Conservation (phyloP, 1,140 invertebrate genomes). For the Calycopis cecrops region DNA sequence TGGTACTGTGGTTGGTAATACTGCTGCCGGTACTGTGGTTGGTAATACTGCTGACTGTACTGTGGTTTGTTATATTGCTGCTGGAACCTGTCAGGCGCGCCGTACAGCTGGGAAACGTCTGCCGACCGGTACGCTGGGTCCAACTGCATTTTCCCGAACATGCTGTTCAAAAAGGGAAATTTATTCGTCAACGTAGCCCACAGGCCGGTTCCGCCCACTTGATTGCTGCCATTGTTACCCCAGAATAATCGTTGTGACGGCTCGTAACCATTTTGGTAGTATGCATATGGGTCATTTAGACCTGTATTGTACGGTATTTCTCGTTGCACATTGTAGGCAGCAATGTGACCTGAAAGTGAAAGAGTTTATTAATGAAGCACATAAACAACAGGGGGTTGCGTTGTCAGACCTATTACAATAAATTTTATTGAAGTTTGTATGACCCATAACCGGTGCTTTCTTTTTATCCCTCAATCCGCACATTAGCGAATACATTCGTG, state of each 20-base stretch:
- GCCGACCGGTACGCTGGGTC: slow-evolving; percentile 43
- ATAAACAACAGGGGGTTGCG: too few relatives aligned
- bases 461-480: too few relatives aligned
- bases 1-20: slow-evolving; percentile 20
- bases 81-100: slow-evolving; percentile 23
- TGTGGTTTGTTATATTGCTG: slow-evolving; percentile 19
- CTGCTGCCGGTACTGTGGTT: slow-evolving; percentile 23
- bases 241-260: slow-evolving; percentile 58
- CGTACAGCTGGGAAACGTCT: slow-evolving; percentile 29
- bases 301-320: slow-evolving; percentile 48
- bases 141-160: slow-evolving; percentile 60
- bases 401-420: too few relatives aligned
- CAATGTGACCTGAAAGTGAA: slow-evolving; percentile 46
- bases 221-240: slow-evolving; percentile 53
- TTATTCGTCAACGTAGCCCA: slow-evolving; percentile 62
- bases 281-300: slow-evolving; percentile 40
- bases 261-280: slow-evolving; percentile 36
- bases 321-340: slow-evolving; percentile 49
- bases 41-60: slow-evolving; percentile 22
- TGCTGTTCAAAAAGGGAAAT: slow-evolving; percentile 55
- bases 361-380: slow-evolving; percentile 4
- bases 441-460: too few relatives aligned
- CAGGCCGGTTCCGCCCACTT: slow-evolving; percentile 58
- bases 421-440: too few relatives aligned
- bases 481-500: too few relatives aligned